Evolutionary conservation across 2,797 vertebrate species (phyloP), one percentile per base, ranked within the genome.

Genomic region (Enteromius treurensis): DNA sequence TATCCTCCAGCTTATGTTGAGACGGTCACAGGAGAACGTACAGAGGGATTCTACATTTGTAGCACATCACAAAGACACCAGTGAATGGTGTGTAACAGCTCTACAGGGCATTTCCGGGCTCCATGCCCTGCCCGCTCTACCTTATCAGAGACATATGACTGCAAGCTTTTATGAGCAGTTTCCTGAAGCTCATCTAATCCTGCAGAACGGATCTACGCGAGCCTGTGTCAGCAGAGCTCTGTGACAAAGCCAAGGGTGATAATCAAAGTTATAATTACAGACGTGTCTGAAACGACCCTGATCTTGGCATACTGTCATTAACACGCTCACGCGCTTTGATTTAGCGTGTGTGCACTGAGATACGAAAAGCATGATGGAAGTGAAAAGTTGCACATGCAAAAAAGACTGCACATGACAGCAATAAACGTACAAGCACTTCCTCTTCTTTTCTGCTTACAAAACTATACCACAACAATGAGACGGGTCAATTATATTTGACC

Each of bases 241-340:
- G 11, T 45, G 23, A 58, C 15, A 40, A 49, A 32, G 9, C 23
- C 34, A 81, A n/a, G 32, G 21, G 40, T 49, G 58, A 73, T 58
- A 81, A 81, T 74, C 55, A 51, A 73, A 49, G 40, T 10, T 49
- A 21, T 73, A 62, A 81, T 81, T 64, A 71, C 68, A 81, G 37
- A 70, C n/a, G 40, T 62, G 68, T 47, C 68, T 62, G 26, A 60
- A 81, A 73, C 19, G 21, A 34, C 69, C 40, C 15, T 19, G 17
- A 29, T 47, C 26, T 49, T 23, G 26, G 58, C 42, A 64, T 64
- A 47, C 79, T 49, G 23, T 73, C 8, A 55, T 69, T 69, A 74
- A 73, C 55, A 81, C 42, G 32, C 55, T n/a, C 21, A 71, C 55
- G 21, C 21, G 6, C 71, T 17, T 26, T 47, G 37, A 70, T 51